Evolutionary conservation across 2,888 invertebrate genomes (phyloP).

Genomic region (Drosophila quasianomalipes): DNA sequence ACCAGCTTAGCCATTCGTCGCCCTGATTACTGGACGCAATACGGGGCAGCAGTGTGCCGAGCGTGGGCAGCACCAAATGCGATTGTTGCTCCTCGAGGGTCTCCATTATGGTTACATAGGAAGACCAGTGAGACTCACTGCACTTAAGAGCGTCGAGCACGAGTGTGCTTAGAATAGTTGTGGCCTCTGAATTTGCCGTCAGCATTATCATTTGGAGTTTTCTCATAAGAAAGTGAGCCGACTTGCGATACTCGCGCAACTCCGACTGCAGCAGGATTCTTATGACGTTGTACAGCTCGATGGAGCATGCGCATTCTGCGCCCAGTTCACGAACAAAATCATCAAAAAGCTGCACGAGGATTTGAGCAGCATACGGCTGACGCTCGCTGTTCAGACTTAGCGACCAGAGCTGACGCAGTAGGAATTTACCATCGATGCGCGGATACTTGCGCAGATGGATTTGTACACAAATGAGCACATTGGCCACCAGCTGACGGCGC

Average conservation of each 20-base stretch:
- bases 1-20: conserved; percentile 48
- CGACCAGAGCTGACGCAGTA: conserved; percentile 67
- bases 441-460: conserved; percentile 66
- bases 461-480: conserved; percentile 72
- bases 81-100: conserved; percentile 84
- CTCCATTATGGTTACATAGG: conserved; percentile 80
- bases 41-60: conserved; percentile 59
- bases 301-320: conserved; percentile 35
- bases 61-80: conserved; percentile 82
- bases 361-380: conserved; percentile 58
- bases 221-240: conserved; percentile 71
- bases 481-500: conserved; percentile 58
- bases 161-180: not conserved
- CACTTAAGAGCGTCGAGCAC: conserved; percentile 38
- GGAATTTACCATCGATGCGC: conserved; percentile 50
- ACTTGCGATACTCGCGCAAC: conserved; percentile 70
- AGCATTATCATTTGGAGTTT: conserved; percentile 47
- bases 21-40: conserved; percentile 15
- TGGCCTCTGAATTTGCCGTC: conserved; percentile 1
- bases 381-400: conserved; percentile 40
- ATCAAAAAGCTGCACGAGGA: conserved; percentile 74
- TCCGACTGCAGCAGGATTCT: conserved; percentile 66
- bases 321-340: conserved; percentile 62
- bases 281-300: conserved; percentile 54
- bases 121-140: conserved; percentile 58